Evolutionary conservation across 92 coral and sea anemone genomes (phyloP).

Genomic region (Actinostola sp.): DNA sequence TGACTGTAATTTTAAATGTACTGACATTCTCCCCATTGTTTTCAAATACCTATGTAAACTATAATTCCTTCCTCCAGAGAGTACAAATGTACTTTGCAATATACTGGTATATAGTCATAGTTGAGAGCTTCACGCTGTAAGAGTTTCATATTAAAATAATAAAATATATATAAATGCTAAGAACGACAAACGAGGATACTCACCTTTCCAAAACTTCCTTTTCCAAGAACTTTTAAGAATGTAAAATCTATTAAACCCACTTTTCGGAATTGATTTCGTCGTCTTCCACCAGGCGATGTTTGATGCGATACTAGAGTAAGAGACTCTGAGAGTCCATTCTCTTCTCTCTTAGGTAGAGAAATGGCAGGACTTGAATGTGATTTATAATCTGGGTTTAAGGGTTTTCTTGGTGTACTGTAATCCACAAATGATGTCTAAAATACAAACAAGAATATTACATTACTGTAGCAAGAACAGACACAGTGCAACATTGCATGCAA

Average conservation of each 20-base stretch:
- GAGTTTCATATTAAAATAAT: too few relatives aligned
- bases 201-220: conserved; percentile 99
- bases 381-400: not conserved
- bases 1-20: too few relatives aligned
- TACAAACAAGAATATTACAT: not conserved
- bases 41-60: too few relatives aligned
- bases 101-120: too few relatives aligned
- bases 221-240: conserved; percentile 91
- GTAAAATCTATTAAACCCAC: conserved; percentile 68
- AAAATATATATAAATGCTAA: too few relatives aligned
- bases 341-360: conserved; percentile 30
- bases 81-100: too few relatives aligned
- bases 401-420: not conserved
- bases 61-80: too few relatives aligned
- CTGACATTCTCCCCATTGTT: too few relatives aligned
- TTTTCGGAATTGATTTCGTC: conserved; percentile 46
- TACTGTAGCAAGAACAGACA: not conserved
- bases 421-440: conserved; percentile 27
- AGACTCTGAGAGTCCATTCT: conserved; percentile 38
- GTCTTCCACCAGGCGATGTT: conserved; percentile 77
- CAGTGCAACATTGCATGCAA: too few relatives aligned
- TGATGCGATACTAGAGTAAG: conserved; percentile 30
- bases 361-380: conserved; percentile 50
- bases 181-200: not conserved
- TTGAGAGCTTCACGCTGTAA: too few relatives aligned